Percentiles rank a stretch among this genome's conserved stretches.
These are phyloP conservation scores for Bergia sp. DNA, from an alignment of 92 coral and sea anemone genomes.

Conservation along the genomic window DNA sequence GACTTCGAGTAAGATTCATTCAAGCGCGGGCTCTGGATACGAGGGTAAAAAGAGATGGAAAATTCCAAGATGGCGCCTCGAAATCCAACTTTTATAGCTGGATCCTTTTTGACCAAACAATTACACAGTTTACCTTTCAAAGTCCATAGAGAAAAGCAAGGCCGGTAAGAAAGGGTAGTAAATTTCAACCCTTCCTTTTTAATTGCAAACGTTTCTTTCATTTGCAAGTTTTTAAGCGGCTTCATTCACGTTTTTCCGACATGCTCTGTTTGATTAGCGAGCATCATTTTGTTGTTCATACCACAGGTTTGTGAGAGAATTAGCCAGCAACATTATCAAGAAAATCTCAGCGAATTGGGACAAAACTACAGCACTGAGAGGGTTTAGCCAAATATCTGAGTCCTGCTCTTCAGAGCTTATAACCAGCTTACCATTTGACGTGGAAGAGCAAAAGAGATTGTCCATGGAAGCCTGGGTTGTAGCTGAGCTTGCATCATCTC, in stretches of 20 bases:
- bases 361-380: background rate
- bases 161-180: too few relatives aligned
- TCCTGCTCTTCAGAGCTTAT: background rate
- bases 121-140: too few relatives aligned
- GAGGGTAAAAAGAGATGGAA: too few relatives aligned
- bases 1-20: background rate
- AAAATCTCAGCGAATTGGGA: slow-evolving; percentile 47
- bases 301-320: slow-evolving; percentile 67
- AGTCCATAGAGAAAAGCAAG: too few relatives aligned
- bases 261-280: too few relatives aligned
- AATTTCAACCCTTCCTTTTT: too few relatives aligned
- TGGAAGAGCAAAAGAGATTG: background rate
- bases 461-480: background rate
- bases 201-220: too few relatives aligned
- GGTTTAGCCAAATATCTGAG: background rate
- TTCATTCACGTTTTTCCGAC: background rate
- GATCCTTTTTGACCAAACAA: too few relatives aligned
- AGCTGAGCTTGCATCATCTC: background rate
- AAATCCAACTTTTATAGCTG: too few relatives aligned
- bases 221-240: background rate
- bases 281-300: background rate
- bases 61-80: too few relatives aligned
- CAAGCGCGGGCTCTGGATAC: background rate
- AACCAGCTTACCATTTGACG: background rate
- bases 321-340: slow-evolving; percentile 64